Conservation (phyloP, 1,140 invertebrate genomes). For the Brachionus rotundiformis region DNA sequence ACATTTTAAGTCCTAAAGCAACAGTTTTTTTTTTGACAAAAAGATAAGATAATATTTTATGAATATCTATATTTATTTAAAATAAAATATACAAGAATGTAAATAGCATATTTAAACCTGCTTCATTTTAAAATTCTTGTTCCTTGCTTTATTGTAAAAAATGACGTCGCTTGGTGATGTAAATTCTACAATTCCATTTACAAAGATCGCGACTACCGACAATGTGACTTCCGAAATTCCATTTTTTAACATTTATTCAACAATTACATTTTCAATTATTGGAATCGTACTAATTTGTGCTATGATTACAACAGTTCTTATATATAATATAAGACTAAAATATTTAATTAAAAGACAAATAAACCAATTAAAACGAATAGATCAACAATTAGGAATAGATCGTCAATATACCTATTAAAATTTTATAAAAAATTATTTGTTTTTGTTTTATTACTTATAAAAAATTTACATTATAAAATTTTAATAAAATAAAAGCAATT, state of each 20-base stretch:
- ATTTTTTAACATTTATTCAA: slow-evolving; percentile 34
- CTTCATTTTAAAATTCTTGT: background rate
- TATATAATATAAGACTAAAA: slow-evolving; percentile 31
- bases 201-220: background rate
- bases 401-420: slow-evolving; percentile 3
- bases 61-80: background rate
- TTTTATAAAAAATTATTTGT: too few relatives aligned
- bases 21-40: background rate
- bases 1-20: background rate
- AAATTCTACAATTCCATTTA: background rate
- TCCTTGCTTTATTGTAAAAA: background rate
- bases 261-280: slow-evolving; percentile 4
- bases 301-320: background rate
- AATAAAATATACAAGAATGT: background rate
- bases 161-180: background rate
- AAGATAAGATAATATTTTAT: slow-evolving; percentile 22
- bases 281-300: background rate
- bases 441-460: too few relatives aligned
- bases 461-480: too few relatives aligned
- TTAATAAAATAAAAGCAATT: too few relatives aligned
- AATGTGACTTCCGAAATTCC: background rate
- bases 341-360: slow-evolving; percentile 42
- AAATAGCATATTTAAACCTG: background rate
- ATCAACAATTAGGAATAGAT: background rate
- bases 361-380: background rate